Conservation (phyloP, 2,797 vertebrate species). For the Lateolabrax maculatus region DNA sequence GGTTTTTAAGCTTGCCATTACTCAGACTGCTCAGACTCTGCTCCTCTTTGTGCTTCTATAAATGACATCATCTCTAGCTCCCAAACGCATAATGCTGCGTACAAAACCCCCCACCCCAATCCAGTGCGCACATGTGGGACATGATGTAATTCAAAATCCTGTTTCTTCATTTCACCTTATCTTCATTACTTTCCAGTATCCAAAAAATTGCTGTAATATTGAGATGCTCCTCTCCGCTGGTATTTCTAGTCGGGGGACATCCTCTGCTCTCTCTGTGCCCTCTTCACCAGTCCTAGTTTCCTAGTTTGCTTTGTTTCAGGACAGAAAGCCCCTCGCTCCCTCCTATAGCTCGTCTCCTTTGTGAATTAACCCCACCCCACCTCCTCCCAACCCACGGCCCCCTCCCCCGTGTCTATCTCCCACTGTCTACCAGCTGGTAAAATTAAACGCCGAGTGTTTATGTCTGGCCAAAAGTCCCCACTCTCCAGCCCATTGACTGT, state of each 20-base stretch:
- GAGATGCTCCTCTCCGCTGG: constrained; percentile 19
- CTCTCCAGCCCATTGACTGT: constrained; percentile 85
- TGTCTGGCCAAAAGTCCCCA: constrained; percentile 83
- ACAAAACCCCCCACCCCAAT: constrained; percentile 34
- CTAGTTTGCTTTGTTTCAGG: constrained; percentile 63
- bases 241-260: constrained; percentile 31
- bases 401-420: constrained; percentile 60
- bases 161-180: constrained; percentile 49
- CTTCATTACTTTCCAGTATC: constrained; percentile 29
- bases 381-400: no score
- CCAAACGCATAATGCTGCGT: constrained; percentile 68
- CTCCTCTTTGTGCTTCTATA: constrained; percentile 78
- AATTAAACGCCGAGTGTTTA: constrained; percentile 84
- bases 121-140: constrained; percentile 68
- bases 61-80: constrained; percentile 84
- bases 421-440: constrained; percentile 81
- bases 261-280: constrained; percentile 34
- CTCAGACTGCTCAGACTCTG: constrained; percentile 69
- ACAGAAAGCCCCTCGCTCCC: constrained; percentile 57
- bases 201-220: constrained; percentile 1
- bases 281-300: constrained; percentile 38
- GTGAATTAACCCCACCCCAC: constrained; percentile 51
- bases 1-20: constrained; percentile 60
- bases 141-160: constrained; percentile 72
- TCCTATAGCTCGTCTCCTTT: constrained; percentile 55